These are phyloP conservation scores for Tetrao urogallus DNA, from an alignment of 2,113 vertebrate genomes.

Conservation along the genomic window DNA sequence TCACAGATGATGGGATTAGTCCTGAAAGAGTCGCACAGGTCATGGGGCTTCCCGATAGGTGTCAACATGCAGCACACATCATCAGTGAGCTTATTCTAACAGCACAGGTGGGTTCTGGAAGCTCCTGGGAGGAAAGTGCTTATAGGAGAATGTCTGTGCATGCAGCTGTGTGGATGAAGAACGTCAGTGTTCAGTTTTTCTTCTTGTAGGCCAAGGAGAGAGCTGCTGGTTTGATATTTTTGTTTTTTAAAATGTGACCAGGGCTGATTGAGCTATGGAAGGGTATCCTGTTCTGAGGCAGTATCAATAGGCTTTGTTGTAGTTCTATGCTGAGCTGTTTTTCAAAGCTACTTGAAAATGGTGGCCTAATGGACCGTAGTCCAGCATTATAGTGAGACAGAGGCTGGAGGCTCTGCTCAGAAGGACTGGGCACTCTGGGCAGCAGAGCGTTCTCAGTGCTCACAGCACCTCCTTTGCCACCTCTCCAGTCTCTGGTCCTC, in stretches of 20 bases:
- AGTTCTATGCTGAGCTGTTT: neutral
- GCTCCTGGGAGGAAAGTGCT: neutral
- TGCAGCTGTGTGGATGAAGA: neutral
- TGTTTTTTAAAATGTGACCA: neutral
- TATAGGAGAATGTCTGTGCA: accelerated
- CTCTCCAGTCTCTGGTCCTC: neutral
- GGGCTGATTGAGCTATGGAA: neutral
- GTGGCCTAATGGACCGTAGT: neutral
- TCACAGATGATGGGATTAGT: conserved; percentile 94
- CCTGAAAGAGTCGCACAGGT: conserved; percentile 94
- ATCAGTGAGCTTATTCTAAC: conserved; percentile 97
- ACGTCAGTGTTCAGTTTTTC: neutral
- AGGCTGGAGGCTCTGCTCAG: neutral
- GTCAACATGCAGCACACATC: conserved; percentile 95
- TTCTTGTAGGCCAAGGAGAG: neutral
- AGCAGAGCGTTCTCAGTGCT: neutral
- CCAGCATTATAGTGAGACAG: neutral
- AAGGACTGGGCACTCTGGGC: accelerated
- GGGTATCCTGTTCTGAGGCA: neutral
- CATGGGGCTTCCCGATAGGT: conserved; percentile 95
- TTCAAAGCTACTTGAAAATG: neutral
- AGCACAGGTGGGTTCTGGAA: conserved; percentile 86
- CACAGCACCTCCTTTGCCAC: neutral
- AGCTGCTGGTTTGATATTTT: neutral
- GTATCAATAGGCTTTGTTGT: neutral